A percentile compares a stretch with the other conserved stretches of the same genome.
These are phyloP conservation scores for Procambarus clarkii DNA, from an alignment of 1,140 invertebrate genomes.

Conservation along the genomic window DNA sequence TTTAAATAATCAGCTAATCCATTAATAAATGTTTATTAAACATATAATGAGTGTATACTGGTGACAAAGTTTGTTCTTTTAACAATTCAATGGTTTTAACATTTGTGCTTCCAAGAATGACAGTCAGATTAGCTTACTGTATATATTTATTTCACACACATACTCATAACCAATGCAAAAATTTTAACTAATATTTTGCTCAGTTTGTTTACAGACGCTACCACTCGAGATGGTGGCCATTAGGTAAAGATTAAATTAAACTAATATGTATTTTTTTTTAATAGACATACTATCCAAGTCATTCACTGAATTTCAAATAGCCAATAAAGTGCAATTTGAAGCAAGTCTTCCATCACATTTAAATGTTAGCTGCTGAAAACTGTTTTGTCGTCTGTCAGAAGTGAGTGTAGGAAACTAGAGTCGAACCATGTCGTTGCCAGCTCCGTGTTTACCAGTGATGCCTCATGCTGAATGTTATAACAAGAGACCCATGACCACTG, in stretches of 20 bases:
- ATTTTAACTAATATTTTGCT: too few relatives aligned
- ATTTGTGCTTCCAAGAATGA: background rate
- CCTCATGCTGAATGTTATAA: background rate
- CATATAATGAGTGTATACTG: too few relatives aligned
- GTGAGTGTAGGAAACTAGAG: background rate
- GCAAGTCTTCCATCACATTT: background rate
- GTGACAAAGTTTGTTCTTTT: too few relatives aligned
- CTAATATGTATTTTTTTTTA: background rate
- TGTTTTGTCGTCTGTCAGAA: background rate
- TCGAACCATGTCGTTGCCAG: background rate
- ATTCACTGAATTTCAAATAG: background rate
- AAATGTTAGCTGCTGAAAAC: background rate
- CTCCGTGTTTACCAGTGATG: background rate
- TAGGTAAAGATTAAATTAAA: too few relatives aligned
- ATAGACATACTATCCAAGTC: background rate
- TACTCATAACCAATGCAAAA: too few relatives aligned
- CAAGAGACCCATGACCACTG: background rate
- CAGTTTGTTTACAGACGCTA: too few relatives aligned
- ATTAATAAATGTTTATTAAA: too few relatives aligned
- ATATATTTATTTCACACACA: too few relatives aligned
- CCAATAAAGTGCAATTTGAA: conserved; percentile 3
- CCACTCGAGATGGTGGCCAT: too few relatives aligned
- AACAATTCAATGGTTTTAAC: background rate
- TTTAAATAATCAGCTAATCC: too few relatives aligned
- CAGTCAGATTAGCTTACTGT: background rate